Base-by-base conservation (phyloP, 1,140 invertebrate genomes). In the Maniola jurtina region DNA sequence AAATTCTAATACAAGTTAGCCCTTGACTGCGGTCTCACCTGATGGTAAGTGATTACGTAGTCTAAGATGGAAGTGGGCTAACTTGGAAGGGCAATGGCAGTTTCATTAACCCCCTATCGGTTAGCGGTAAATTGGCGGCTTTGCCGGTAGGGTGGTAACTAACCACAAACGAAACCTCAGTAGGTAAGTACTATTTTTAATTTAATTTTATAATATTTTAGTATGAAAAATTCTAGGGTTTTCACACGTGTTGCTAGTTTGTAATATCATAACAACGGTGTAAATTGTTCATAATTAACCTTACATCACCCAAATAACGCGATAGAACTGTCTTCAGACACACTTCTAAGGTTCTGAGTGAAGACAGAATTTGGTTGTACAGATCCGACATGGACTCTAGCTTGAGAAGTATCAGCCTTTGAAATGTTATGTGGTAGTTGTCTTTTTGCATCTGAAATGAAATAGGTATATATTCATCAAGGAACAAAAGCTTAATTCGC, bases 361-460 rank as follows among this genome's bases (percentile, higher is more conserved):
- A 70, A 0, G n/a, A 47, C 1, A 66, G 58, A 52, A 79, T 75
- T 40, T 76, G 58, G 0, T 56, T 15, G 6, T 75, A 68, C 0
- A 83, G 58, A 0, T 75, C 38, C 0, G 60, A 68, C 73, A 84
- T 81, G 0, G 73, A 62, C 10, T 71, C 64, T 0, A 75, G 40
- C 45, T 83, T 82, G 14, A 86, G 35, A 3, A 68, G 52, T 2
- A 84, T 59, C 5, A 85, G 60, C 15, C 84, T 68, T 50, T 83
- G 74, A 14, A 85, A 74, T 0, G 73, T 70, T 11, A 72, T 34
- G 54, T 80, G 68, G 60, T 78, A 86, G 25, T 76, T 79, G 54
- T 86, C 82, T 45, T 67, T 72, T 68, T 78, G 72, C 61, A 86
- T 72, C 84, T 86, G 71, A n/a, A 80, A 81, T 34, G 7, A 11